Evolutionary conservation across 2,888 invertebrate genomes (phyloP), one percentile per base, ranked within the genome.

Genomic region (Phymatocera aterrima): DNA sequence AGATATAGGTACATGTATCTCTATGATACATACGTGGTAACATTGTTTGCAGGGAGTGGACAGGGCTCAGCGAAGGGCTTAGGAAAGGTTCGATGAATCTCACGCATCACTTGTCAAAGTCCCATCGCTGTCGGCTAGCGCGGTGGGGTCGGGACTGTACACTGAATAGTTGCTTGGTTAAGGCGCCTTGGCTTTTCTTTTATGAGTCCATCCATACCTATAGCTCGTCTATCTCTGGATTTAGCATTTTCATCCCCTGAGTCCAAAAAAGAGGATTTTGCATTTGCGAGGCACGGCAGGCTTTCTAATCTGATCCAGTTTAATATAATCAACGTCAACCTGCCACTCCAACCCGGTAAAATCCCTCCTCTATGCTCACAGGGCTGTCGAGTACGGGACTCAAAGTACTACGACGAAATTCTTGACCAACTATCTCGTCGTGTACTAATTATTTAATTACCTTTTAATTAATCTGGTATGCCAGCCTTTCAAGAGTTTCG

Each of bases 61-160:
- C 72, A 72, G 34, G 34, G 72, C 51, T 72, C n/a, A 40, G 37
- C 57, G 78, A 78, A 80, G 77, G 64, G 78, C 80, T 83, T 82
- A 81, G 81, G 81, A 81, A 84, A 82, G 84, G 83, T 82, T 81
- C 81, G 81, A 57, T 82, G 80, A 82, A 83, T 84, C 82, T 86
- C 84, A 85, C 85, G 86, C 82, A 78, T 83, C 82, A 80, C 83
- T 84, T 84, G 85, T 86, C 85, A 85, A 85, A 85, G 85, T 46
- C 24, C 46, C 72, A 72, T 68, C 31, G 70, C 31, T 31, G 8
- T 18, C 51, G n/a, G 72, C n/a, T 54, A 18, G 15, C 15, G 46
- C 24, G 24, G 21, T 46, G 46, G 40, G 18, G n/a, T 43, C 46
- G 28, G 15, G 65, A n/a, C n/a, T 64, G 37, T 37, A 61, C 2